Evolutionary conservation across 2,797 vertebrate species (phyloP), one percentile per base, ranked within the genome.

Genomic region (Podargus strigoides): DNA sequence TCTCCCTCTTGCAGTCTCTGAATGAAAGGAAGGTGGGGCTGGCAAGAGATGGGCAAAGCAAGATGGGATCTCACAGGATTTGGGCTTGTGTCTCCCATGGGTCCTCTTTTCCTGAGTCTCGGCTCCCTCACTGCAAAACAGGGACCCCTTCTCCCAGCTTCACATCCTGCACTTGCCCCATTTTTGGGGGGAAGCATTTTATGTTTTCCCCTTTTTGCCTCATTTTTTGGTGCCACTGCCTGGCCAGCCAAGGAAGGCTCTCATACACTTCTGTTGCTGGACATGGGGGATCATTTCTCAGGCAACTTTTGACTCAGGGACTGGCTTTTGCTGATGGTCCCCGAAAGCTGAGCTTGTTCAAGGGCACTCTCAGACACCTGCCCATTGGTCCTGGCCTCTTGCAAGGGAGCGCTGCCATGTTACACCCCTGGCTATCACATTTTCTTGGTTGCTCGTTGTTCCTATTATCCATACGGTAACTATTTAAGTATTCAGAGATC

Each of bases 181-280:
- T 3, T 77, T 59, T 46, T 34, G 9, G 28, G 26, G 24, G 50
- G 8, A 70, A 47, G 10, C 7, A 52, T 2, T 62, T 93, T 10
- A n/a, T 58, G 14, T 39, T 79, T 79, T 3, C 6, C 14, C 10
- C 19, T 79, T 85, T 89, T 72, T 75, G 16, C 41, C 21, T 53
- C 1, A 12, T 24, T 56, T 79, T 89, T 64, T 46, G 30, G 47
- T 49, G 52, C 39, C 0, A 0, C 24, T 59, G 30, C 34, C 36
- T 47, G 30, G 5, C 32, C 1, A 9, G 32, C 41, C 1, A 21
- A 82, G 46, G 50, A 64, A 68, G 53, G 32, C 12, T 93, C 34
- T 66, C 3, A 3, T 12, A 6, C 0, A 0, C 2, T 2, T 66
- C 69, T 74, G 12, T 18, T 58, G 23, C 19, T 74, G 62, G 62